Conservation (phyloP, 2,797 vertebrate species). For the Gobionotothen gibberifrons region DNA sequence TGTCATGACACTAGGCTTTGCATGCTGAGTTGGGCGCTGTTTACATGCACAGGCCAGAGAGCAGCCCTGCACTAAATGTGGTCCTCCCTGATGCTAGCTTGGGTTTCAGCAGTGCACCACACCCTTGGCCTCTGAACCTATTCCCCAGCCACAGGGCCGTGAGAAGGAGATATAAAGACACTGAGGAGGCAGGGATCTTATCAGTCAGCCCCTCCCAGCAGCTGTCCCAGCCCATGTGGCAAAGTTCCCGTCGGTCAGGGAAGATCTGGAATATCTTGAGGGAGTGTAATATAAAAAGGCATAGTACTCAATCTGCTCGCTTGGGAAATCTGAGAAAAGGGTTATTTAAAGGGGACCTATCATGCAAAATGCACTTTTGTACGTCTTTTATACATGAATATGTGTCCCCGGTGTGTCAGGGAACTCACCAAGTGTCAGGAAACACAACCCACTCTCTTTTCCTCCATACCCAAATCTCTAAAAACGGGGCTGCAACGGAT, state of each 20-base stretch:
- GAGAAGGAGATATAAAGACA: slow-evolving; percentile 29
- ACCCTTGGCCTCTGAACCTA: slow-evolving; percentile 39
- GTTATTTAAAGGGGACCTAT: too few relatives aligned
- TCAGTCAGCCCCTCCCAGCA: slow-evolving; percentile 52
- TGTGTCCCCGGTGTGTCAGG: too few relatives aligned
- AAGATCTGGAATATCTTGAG: slow-evolving; percentile 20
- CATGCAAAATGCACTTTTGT: too few relatives aligned
- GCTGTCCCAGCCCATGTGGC: slow-evolving; percentile 22
- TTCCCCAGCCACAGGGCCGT: slow-evolving; percentile 38
- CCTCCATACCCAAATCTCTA: too few relatives aligned
- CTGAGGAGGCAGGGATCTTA: slow-evolving; percentile 45
- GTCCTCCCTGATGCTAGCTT: slow-evolving; percentile 19
- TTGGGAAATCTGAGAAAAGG: neutral
- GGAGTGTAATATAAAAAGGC: neutral
- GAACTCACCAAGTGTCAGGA: too few relatives aligned
- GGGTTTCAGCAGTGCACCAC: slow-evolving; percentile 28
- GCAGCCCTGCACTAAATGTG: slow-evolving; percentile 3
- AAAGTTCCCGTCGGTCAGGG: slow-evolving; percentile 7
- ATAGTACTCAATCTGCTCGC: neutral
- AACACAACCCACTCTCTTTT: too few relatives aligned
- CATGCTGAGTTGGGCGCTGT: neutral
- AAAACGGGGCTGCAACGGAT: too few relatives aligned
- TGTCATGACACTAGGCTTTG: neutral
- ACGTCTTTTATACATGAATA: too few relatives aligned
- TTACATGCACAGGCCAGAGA: slow-evolving; percentile 3